Conservation (phyloP, 2,113 vertebrate genomes). For the Motacilla alba region DNA sequence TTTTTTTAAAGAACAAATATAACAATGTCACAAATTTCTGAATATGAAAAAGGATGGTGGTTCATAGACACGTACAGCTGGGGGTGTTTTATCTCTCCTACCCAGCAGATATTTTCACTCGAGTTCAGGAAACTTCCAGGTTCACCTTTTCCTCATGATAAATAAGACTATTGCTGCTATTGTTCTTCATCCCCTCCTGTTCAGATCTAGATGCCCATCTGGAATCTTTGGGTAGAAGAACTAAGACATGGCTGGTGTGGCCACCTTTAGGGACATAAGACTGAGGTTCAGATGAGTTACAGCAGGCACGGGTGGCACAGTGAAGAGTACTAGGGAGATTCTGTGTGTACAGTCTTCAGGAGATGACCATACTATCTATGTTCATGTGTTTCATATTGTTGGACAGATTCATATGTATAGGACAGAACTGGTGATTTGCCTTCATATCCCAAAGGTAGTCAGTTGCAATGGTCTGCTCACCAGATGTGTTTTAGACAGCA, state of each 20-base stretch:
- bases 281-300: background rate
- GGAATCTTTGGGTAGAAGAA: background rate
- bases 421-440: background rate
- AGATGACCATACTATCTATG: background rate
- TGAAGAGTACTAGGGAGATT: background rate
- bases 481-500: background rate
- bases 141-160: background rate
- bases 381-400: background rate
- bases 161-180: background rate
- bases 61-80: background rate
- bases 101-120: background rate
- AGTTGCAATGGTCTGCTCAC: background rate
- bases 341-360: background rate
- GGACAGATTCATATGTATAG: background rate
- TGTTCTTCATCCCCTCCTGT: background rate
- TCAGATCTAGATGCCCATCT: background rate
- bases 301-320: background rate
- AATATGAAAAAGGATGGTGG: background rate
- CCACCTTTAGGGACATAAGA: background rate
- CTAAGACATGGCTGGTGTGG: background rate
- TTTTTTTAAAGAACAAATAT: background rate
- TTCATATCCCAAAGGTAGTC: background rate
- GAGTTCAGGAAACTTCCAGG: background rate
- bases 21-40: background rate
- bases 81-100: background rate